Percentiles rank a stretch among this genome's conserved stretches.
Evolutionary conservation across 2,888 invertebrate genomes (phyloP).

Genomic region (Campopleginae sp.): DNA sequence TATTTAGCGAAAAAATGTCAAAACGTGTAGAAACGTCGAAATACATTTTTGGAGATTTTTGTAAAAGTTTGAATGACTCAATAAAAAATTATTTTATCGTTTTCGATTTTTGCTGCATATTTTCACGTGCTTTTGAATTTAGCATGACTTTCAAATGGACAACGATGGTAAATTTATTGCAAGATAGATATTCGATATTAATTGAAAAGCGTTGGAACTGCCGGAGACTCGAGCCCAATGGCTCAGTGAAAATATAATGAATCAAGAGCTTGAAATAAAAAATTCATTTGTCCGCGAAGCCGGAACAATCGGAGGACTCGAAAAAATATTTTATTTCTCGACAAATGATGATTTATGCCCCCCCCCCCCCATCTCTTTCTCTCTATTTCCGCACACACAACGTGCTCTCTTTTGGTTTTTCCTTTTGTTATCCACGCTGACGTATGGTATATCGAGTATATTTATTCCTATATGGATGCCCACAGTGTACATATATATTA

Average conservation of each 20-base stretch:
- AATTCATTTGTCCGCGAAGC: slow-evolving; percentile 8
- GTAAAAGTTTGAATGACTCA: not conserved
- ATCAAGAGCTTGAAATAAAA: not conserved
- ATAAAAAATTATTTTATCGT: not conserved
- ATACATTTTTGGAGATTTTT: not conserved
- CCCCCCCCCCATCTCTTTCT: too few relatives aligned
- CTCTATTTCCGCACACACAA: not conserved
- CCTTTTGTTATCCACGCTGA: slow-evolving; percentile 35
- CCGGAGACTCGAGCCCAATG: not conserved
- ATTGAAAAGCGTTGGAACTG: not conserved
- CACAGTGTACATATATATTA: slow-evolving; percentile 51
- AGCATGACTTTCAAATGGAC: not conserved
- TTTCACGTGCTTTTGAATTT: not conserved
- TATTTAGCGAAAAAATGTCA: not conserved
- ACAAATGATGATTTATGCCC: slow-evolving; percentile 55
- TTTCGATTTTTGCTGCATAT: not conserved
- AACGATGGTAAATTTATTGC: not conserved
- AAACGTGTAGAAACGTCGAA: not conserved
- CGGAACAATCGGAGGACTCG: slow-evolving; percentile 29
- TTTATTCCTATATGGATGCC: slow-evolving; percentile 48
- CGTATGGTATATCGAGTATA: slow-evolving; percentile 53
- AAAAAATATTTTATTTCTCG: slow-evolving; percentile 51
- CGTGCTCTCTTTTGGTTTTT: slow-evolving; percentile 32
- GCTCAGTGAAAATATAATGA: slow-evolving; percentile 16
- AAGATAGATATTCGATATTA: slow-evolving; percentile 1